Percentiles rank a stretch among this genome's conserved stretches.
phyloP scores from a whole-genome alignment of 1,140 invertebrate species.

The Drosophila virilis region DNA sequence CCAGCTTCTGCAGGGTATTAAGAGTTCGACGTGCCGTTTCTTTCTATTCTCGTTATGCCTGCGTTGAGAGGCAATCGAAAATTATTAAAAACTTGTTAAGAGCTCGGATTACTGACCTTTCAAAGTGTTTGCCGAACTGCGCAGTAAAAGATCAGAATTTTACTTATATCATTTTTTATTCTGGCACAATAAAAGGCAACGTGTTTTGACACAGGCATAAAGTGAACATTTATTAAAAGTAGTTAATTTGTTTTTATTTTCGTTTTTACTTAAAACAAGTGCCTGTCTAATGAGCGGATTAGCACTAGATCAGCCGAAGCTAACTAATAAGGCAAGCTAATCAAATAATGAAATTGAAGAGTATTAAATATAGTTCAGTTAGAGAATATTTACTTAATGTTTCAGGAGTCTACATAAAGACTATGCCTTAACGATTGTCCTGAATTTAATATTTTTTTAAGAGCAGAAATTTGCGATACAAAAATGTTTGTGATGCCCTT shows the following conservation, averaged over 20 bases:
- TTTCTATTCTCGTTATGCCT: too few species aligned
- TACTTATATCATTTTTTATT: slow-evolving; percentile 3
- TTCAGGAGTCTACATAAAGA: too few species aligned
- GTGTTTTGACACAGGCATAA: slow-evolving; percentile 5
- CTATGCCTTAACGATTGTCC: too few species aligned
- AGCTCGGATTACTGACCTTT: slow-evolving; percentile 56
- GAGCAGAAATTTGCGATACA: too few species aligned
- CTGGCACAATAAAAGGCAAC: background rate
- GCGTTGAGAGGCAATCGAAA: slow-evolving; percentile 21
- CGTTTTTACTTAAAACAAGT: background rate
- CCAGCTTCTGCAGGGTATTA: too few species aligned
- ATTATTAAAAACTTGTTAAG: slow-evolving; percentile 32
- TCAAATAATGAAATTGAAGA: too few species aligned
- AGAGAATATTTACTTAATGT: too few species aligned
- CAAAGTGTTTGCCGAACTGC: slow-evolving; percentile 35
- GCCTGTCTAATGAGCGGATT: background rate
- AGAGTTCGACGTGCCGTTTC: too few species aligned
- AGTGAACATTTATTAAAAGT: slow-evolving; percentile 6
- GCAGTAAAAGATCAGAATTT: slow-evolving; percentile 31
- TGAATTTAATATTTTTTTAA: too few species aligned
- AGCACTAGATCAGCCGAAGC: background rate
- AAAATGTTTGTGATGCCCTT: too few species aligned
- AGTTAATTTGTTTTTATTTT: slow-evolving; percentile 2
- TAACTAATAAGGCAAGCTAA: too few species aligned
- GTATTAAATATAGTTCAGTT: too few species aligned